Evolutionary conservation across 2,888 invertebrate species (phyloP).

Genomic region (Napeogenes sylphis): DNA sequence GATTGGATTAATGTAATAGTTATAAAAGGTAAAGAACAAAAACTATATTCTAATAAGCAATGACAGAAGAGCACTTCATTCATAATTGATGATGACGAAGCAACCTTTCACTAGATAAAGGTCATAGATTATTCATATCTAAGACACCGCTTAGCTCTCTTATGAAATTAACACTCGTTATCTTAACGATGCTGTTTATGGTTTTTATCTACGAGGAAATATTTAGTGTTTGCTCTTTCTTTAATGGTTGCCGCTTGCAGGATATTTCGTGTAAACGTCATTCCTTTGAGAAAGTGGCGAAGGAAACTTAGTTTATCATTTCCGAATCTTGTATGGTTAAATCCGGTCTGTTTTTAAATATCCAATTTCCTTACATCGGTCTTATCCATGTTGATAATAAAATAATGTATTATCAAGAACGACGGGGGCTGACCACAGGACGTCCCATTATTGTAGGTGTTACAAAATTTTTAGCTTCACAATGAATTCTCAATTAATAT

Average conservation of each 20-base stretch:
- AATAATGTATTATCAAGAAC: conserved; percentile 30
- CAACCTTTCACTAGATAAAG: conserved; percentile 36
- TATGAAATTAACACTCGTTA: conserved; percentile 62
- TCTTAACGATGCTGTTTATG: conserved; percentile 55
- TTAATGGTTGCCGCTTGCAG: conserved; percentile 36
- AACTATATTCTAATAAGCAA: conserved; percentile 9
- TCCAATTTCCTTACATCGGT: neutral
- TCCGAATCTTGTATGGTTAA: conserved; percentile 12
- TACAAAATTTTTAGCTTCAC: conserved; percentile 26
- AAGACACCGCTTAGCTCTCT: conserved; percentile 52
- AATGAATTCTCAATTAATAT: conserved; percentile 16
- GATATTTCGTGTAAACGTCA: conserved; percentile 14
- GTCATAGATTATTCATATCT: conserved; percentile 45
- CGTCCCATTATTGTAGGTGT: conserved; percentile 43
- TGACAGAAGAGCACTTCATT: conserved; percentile 6
- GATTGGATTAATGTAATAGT: neutral
- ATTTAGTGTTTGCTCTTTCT: conserved; percentile 54
- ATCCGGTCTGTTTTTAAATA: conserved; percentile 5
- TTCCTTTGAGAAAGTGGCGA: conserved; percentile 16
- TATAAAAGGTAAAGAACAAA: neutral
- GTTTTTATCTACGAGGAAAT: conserved; percentile 57
- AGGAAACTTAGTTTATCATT: conserved; percentile 17
- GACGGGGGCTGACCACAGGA: conserved; percentile 50
- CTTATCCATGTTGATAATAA: conserved; percentile 11
- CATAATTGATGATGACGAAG: conserved; percentile 30